Evolutionary conservation across 2,113 vertebrate species (phyloP).

Genomic region (Scartelaos histophorus): DNA sequence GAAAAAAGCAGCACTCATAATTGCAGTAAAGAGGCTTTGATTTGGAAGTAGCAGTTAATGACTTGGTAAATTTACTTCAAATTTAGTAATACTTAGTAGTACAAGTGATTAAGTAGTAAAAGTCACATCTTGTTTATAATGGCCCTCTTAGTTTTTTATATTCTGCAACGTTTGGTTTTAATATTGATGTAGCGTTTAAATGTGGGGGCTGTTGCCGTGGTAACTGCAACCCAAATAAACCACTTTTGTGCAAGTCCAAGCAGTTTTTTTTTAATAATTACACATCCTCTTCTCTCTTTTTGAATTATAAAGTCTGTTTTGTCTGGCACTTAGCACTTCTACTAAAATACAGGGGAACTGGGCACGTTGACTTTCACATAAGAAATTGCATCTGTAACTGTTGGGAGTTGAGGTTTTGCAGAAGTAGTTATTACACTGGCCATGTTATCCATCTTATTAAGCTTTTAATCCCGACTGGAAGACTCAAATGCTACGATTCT

Average conservation of each 20-base stretch:
- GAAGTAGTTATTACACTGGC: neutral
- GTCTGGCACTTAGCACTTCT: neutral
- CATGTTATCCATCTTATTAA: neutral
- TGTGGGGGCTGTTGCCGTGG: neutral
- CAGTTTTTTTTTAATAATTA: neutral
- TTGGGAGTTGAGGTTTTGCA: neutral
- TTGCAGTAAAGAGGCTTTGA: too few species aligned
- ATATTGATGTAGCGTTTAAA: slow-evolving; percentile 1
- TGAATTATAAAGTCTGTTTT: neutral
- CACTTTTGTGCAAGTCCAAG: neutral
- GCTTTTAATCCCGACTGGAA: neutral
- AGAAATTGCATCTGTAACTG: neutral
- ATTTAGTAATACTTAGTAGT: too few species aligned
- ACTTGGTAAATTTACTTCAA: too few species aligned
- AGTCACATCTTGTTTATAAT: too few species aligned
- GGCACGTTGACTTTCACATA: neutral
- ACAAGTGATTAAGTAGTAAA: too few species aligned
- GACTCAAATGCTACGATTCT: neutral
- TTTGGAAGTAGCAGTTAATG: too few species aligned
- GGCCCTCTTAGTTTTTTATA: neutral
- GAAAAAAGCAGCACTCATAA: too few species aligned
- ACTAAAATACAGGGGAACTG: neutral
- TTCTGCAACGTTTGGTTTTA: slow-evolving; percentile 10
- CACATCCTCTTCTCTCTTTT: neutral
- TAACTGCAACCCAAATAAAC: slow-evolving; percentile 12